These are phyloP conservation scores for Pararge aegeria DNA, from an alignment of 1,140 invertebrate species.

Conservation along the genomic window DNA sequence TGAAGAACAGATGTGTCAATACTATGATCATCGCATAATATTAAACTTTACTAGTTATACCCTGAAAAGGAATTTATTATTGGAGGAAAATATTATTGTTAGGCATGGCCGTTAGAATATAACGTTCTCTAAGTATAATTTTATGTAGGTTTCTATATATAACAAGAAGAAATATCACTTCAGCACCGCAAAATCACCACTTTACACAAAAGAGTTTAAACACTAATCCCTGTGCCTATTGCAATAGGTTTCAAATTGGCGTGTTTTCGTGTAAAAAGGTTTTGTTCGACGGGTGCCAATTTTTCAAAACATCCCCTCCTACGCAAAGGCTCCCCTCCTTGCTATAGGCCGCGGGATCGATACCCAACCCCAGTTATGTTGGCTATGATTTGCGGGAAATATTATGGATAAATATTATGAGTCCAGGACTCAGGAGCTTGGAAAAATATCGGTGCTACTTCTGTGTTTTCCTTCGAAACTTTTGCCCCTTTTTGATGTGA, in stretches of 20 bases:
- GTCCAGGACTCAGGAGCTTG: background rate
- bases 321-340: slow-evolving; percentile 64
- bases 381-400: slow-evolving; percentile 43
- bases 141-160: background rate
- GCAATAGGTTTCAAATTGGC: slow-evolving; percentile 45
- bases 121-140: background rate
- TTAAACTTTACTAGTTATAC: no score
- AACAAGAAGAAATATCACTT: slow-evolving; percentile 17
- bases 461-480: background rate
- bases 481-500: no score
- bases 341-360: slow-evolving; percentile 69
- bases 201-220: slow-evolving; percentile 9
- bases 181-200: slow-evolving; percentile 15
- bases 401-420: slow-evolving; percentile 19
- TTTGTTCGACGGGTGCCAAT: slow-evolving; percentile 65
- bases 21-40: no score
- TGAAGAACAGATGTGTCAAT: no score
- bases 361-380: slow-evolving; percentile 63
- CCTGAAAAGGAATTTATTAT: no score
- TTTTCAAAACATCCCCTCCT: slow-evolving; percentile 73
- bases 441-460: background rate
- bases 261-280: slow-evolving; percentile 49
- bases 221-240: slow-evolving; percentile 9
- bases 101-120: no score
- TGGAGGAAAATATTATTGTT: no score